phyloP scores from a whole-genome alignment of 2,113 vertebrate species.

The Struthidea cinerea region DNA sequence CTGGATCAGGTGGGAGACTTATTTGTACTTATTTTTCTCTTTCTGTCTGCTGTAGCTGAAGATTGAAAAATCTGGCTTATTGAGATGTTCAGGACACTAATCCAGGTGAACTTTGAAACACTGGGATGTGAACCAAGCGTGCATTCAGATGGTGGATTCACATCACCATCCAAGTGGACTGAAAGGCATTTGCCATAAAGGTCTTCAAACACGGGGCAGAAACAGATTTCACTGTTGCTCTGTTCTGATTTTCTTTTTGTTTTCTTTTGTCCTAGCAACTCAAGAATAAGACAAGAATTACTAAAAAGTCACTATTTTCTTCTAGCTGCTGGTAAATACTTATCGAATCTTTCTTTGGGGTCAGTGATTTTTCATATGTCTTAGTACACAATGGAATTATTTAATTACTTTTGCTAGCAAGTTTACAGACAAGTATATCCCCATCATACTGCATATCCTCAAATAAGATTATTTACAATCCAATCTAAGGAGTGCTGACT shows the following conservation, averaged over 20 bases:
- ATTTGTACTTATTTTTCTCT: neutral
- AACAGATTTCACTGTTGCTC: slow-evolving; percentile 6
- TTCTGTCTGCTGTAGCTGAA: neutral
- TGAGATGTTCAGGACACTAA: slow-evolving; percentile 24
- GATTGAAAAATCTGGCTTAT: neutral
- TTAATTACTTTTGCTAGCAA: slow-evolving; percentile 81
- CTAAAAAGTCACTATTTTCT: slow-evolving; percentile 52
- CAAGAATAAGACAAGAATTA: slow-evolving; percentile 6
- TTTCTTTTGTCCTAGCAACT: slow-evolving; percentile 22
- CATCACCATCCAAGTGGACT: neutral
- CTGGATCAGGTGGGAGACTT: neutral
- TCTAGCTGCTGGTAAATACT: slow-evolving; percentile 47
- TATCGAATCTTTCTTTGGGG: slow-evolving; percentile 53
- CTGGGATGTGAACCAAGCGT: slow-evolving; percentile 2
- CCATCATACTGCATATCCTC: slow-evolving; percentile 65
- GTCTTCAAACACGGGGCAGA: slow-evolving; percentile 5
- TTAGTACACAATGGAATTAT: slow-evolving; percentile 76
- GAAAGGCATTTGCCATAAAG: slow-evolving; percentile 9
- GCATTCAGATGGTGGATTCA: neutral
- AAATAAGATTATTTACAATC: slow-evolving; percentile 84
- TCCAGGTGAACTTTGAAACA: slow-evolving; percentile 57
- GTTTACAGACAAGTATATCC: slow-evolving; percentile 70
- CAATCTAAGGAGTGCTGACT: slow-evolving; percentile 83
- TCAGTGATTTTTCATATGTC: slow-evolving; percentile 59
- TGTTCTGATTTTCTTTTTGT: neutral